Base-by-base conservation (phyloP, 2,113 vertebrate genomes). In the Myotis davidii region DNA sequence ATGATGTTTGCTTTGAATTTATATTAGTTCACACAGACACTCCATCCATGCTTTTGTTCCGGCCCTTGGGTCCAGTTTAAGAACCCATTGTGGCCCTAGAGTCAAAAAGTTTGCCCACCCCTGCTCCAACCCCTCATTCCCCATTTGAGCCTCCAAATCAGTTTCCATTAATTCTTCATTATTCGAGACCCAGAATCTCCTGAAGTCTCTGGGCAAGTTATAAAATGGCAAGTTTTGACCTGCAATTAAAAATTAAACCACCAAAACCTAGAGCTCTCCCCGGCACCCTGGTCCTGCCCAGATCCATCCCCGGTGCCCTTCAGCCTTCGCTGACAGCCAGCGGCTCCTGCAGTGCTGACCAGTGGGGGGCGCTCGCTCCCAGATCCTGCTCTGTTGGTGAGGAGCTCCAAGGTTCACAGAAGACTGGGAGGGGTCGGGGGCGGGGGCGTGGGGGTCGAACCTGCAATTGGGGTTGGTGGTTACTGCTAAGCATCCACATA, bases 261-360 rank as follows among this genome's bases (percentile, higher is more conserved):
- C 65, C 64, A 39, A 52, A 67, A 50, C 37, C 14, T 69, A 39
- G 87, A 92, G 39, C 4, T 13, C 25, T 23, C 77, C 18, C 48
- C 25, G 95, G 94, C 93, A 90, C 83, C 83, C 97, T 97, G 32
- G 32, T n/a, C 64, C 64, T 67, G 64, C 64, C 6, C 14, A 17
- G 29, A 67, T 67, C 64, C 6, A 0, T n/a, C 64, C 20, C 29
- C 2, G 94, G 94, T 93, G 90, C 81, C 81, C 97, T 97, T 99
- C 99, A 99, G 98, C 99, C 99, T 12, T 99, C 99, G 34, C 99
- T 99, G 97, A 99, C 99, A 10, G 99, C 99, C 95, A 99, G 98
- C 39, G 99, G 99, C 98, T 99, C 99, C 0, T 99, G 99, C 96
- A 99, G 99, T 95, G 99, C 99, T 0, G 99, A 99, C 99, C 88